Evolutionary conservation across 2,888 invertebrate species (phyloP).

Genomic region (Yponomeuta plumbellus): DNA sequence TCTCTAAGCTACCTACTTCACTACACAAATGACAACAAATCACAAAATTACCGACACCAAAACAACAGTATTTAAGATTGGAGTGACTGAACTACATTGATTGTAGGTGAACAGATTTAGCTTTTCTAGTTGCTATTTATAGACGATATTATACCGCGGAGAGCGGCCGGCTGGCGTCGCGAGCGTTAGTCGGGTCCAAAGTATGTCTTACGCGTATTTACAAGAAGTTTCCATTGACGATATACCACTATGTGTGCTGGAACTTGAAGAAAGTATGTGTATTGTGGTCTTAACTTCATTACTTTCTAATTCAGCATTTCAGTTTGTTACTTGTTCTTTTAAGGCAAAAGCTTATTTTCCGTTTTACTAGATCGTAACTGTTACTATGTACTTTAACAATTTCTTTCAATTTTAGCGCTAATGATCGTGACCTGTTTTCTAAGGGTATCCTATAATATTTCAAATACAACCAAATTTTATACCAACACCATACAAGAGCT

Average conservation of each 20-base stretch:
- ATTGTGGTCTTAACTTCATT: not conserved
- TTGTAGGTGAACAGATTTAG: constrained; percentile 41
- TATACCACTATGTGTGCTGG: constrained; percentile 72
- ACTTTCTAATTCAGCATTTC: not conserved
- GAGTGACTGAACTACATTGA: constrained; percentile 10
- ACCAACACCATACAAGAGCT: too few species aligned
- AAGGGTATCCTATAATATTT: too few species aligned
- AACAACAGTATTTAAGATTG: not conserved
- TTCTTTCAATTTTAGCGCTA: not conserved
- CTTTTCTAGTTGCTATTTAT: constrained; percentile 66
- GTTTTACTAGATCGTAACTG: not conserved
- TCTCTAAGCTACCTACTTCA: not conserved
- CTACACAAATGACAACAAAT: not conserved
- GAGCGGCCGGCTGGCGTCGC: constrained; percentile 31
- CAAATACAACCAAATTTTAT: too few species aligned
- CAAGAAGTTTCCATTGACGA: constrained; percentile 59
- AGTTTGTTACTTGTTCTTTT: not conserved
- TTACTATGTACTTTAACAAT: not conserved
- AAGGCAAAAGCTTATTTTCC: too few species aligned
- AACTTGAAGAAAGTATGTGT: constrained; percentile 53
- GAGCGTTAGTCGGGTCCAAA: constrained; percentile 25
- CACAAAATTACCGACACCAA: constrained; percentile 8
- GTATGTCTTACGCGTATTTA: constrained; percentile 57
- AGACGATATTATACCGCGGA: constrained; percentile 39
- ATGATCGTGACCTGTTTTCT: too few species aligned